Evolutionary conservation across 2,113 vertebrate species (phyloP), one percentile per base, ranked within the genome.

Genomic region (Eudyptes chrysolophus): DNA sequence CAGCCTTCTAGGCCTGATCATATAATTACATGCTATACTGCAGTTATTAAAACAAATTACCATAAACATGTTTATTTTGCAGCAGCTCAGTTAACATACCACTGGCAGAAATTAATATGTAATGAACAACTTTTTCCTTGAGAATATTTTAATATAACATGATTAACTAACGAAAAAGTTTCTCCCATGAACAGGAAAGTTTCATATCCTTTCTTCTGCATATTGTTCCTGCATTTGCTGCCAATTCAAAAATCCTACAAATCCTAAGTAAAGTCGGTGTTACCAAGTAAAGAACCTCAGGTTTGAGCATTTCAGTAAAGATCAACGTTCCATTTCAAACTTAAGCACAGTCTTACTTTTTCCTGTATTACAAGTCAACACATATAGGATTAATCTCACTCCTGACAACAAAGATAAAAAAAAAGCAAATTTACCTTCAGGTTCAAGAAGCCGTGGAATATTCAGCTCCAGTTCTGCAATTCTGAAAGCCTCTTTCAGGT

Each of bases 371-470:
- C 21, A 90, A 81, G 13, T 65, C 58, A 79, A 69, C 44, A 69
- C 27, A 29, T 26, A 25, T 1, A 62, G 18, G 32, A 84, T 62
- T 72, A 48, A n/a, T 61, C 44, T 76, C 34, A 75, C 7, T 58
- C 32, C 27, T 71, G 68, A 51, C 20, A 60, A 44, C 6, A 42
- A 46, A 46, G 8, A 18, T 12, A 36, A 25, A 30, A 64, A 69
- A 70, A 61, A 83, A 36, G 25, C 21, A 89, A 27, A 62, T 75
- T 92, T 97, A 99, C 99, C 99, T 90, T 99, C 98, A 4, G 99
- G 98, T 77, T 99, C 99, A 95, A 99, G 98, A 84, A 99, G 97
- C 14, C 96, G 97, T 74, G 99, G 99, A 83, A 99, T 99, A 80
- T 98, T 98, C 78, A 99, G 96, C 92, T 99, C 99, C 64, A 27